Base-by-base conservation (phyloP, 2,888 invertebrate species). In the Tenodera sinensis region DNA sequence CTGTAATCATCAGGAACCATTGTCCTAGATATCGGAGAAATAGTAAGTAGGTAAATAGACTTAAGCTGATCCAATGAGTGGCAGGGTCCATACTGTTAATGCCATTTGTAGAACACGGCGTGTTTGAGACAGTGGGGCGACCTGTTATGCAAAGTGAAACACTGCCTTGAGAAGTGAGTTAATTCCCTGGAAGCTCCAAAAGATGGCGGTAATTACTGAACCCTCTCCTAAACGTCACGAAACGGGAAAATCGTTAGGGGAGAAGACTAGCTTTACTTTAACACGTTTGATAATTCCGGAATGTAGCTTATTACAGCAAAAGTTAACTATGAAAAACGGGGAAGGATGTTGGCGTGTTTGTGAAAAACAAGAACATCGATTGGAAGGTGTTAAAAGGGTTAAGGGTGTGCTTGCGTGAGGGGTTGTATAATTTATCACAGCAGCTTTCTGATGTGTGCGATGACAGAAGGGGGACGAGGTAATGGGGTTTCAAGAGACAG, bases 401-500 rank as follows among this genome's bases (percentile, higher is more conserved):
- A 30, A 34, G 34, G n/a, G 71, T 30, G 88, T 27, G n/a, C 34
- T 30, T 28, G 28, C 34, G 28, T 25, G 88, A n/a, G 84, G n/a
- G 47, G 82, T 25, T 85, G 85, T 84, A 82, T 88, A 88, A 88
- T 88, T 88, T 85, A 88, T 88, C 88, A 88, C 84, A 84, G 82
- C 28, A 88, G 85, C 88, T 85, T 82, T 85, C 85, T 88, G 85
- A 85, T 88, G 85, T 88, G 85, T 88, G 88, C 88, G 88, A 88
- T 85, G 88, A 88, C 88, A 88, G 47, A 83, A 54, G 34, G 42
- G 30, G 54, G 54, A 25, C 25, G 54, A 20, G 54, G 54, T 71
- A 71, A 71, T 71, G 54, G 54, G 54, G 54, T 71, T 71, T 71
- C 54, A 71, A 71, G 54, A 71, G 54, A 71, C 54, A 71, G 54